These are phyloP conservation scores for Oegoconia quadripuncta DNA, from an alignment of 2,888 invertebrate genomes.

Conservation along the genomic window DNA sequence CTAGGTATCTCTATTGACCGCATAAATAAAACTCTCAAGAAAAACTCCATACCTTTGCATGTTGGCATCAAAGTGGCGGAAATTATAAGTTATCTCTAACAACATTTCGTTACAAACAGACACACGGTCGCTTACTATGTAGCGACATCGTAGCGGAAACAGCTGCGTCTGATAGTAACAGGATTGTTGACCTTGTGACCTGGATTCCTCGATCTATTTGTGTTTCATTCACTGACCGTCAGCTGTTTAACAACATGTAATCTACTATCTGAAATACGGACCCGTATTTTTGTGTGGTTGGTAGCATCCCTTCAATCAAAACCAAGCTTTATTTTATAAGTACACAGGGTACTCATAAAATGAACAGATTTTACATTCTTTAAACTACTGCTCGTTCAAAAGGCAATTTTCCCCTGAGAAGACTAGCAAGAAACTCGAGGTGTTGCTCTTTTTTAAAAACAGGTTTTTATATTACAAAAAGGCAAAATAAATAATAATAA, in stretches of 20 bases:
- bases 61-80: slow-evolving; percentile 40
- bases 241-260: neutral
- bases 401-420: no score
- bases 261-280: neutral
- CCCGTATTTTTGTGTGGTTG: no score
- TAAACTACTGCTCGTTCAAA: no score
- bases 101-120: neutral
- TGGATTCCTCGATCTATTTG: slow-evolving; percentile 5
- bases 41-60: slow-evolving; percentile 12
- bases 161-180: slow-evolving; percentile 33
- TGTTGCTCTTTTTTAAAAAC: no score
- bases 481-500: no score
- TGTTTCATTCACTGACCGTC: neutral
- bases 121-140: no score
- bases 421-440: no score
- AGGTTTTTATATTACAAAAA: no score
- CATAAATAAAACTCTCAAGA: slow-evolving; percentile 21
- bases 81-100: slow-evolving; percentile 29
- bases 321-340: no score
- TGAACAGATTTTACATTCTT: no score
- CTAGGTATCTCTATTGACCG: slow-evolving; percentile 7
- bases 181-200: slow-evolving; percentile 36
- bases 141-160: slow-evolving; percentile 26
- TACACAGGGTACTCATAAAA: no score
- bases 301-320: no score